Conservation (phyloP, 2,888 invertebrate genomes). For the Allygus modestus region DNA sequence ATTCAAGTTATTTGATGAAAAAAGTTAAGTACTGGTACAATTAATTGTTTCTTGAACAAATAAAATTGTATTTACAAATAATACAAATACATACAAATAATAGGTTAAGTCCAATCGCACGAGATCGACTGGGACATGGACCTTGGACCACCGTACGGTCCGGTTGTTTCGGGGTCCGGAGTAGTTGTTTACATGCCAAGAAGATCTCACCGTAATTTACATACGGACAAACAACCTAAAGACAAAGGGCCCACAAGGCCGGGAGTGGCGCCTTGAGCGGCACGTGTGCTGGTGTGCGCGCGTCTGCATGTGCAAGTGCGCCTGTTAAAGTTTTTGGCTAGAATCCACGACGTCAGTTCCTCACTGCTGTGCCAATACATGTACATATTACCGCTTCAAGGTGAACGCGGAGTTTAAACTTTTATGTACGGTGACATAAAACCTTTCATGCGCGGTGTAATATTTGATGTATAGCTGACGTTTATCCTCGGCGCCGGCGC, state of each 20-base stretch:
- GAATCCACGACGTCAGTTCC: background rate
- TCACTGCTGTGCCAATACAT: conserved; percentile 5
- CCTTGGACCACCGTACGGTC: too few relatives aligned
- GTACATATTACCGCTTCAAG: conserved; percentile 9
- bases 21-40: too few relatives aligned
- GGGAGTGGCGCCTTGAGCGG: background rate
- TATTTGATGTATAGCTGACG: background rate
- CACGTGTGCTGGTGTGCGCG: background rate
- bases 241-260: conserved; percentile 14
- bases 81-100: too few relatives aligned
- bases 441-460: background rate
- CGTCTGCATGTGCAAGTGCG: background rate
- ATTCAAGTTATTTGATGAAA: too few relatives aligned
- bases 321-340: background rate
- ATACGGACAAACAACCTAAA: conserved; percentile 11
- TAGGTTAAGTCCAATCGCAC: too few relatives aligned
- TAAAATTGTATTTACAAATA: too few relatives aligned
- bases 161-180: too few relatives aligned
- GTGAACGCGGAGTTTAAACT: background rate
- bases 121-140: too few relatives aligned
- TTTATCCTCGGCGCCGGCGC: background rate
- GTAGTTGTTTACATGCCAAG: background rate
- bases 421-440: conserved; percentile 16
- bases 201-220: conserved; percentile 11
- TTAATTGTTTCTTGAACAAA: too few relatives aligned